Conservation (phyloP, 2,888 invertebrate species). For the Pachydiplax longipennis region DNA sequence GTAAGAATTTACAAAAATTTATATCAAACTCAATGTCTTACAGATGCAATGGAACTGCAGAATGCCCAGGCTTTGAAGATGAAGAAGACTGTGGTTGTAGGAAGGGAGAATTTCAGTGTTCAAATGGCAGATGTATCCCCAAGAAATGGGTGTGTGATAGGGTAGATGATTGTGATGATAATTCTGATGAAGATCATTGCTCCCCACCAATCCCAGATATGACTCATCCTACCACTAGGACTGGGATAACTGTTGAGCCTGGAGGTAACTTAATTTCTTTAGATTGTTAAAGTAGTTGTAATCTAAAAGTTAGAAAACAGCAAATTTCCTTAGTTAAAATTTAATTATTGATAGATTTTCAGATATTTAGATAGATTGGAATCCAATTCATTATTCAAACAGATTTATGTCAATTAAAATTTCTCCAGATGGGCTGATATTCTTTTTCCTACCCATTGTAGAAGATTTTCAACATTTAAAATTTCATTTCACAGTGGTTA, state of each 20-base stretch:
- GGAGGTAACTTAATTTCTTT: background rate
- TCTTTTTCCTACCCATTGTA: too few relatives aligned
- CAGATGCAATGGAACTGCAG: constrained; percentile 71
- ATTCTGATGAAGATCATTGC: constrained; percentile 71
- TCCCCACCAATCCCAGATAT: background rate
- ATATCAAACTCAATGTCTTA: constrained; percentile 46
- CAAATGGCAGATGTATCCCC: constrained; percentile 68
- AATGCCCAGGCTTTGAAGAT: constrained; percentile 78
- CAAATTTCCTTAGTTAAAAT: too few relatives aligned
- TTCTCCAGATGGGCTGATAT: too few relatives aligned
- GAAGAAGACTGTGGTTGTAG: constrained; percentile 64
- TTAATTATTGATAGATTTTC: too few relatives aligned
- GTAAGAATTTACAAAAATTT: background rate
- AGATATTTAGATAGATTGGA: too few relatives aligned
- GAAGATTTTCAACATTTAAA: too few relatives aligned
- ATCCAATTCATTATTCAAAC: too few relatives aligned
- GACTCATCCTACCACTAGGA: background rate
- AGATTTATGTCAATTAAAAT: too few relatives aligned
- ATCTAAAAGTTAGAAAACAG: too few relatives aligned
- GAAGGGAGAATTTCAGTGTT: constrained; percentile 59
- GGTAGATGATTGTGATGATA: constrained; percentile 72
- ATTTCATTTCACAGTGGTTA: too few relatives aligned
- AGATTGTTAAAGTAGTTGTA: too few relatives aligned
- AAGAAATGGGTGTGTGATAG: constrained; percentile 68
- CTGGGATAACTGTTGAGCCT: background rate